phyloP scores from a whole-genome alignment of 1,140 invertebrate species.

The Mesaphorura yosii region DNA sequence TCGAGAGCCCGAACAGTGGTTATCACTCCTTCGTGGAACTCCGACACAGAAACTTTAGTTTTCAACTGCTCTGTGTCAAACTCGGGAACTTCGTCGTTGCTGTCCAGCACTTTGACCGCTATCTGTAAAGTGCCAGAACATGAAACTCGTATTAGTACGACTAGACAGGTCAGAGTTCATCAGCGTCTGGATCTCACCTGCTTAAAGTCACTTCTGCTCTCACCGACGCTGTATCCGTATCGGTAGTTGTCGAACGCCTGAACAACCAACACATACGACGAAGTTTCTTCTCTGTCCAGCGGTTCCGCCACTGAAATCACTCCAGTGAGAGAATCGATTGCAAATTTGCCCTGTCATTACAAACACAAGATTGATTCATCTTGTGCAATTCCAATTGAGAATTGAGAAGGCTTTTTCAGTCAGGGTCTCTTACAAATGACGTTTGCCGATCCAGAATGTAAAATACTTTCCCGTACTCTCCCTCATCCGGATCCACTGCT shows the following conservation, averaged over 20 bases:
- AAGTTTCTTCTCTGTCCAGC: slow-evolving; percentile 68
- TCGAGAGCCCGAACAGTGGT: slow-evolving; percentile 62
- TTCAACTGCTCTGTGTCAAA: slow-evolving; percentile 38
- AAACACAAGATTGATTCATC: slow-evolving; percentile 20
- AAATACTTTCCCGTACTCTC: slow-evolving; percentile 79
- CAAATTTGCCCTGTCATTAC: slow-evolving; percentile 64
- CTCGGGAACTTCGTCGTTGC: slow-evolving; percentile 20
- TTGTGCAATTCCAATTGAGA: too few relatives aligned
- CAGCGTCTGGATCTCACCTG: too few relatives aligned
- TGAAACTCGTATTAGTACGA: too few relatives aligned
- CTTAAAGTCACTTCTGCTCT: slow-evolving; percentile 82
- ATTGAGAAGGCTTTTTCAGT: slow-evolving; percentile 6
- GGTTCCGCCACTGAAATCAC: slow-evolving; percentile 57
- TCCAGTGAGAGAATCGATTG: slow-evolving; percentile 73
- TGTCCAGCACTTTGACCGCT: slow-evolving; percentile 12
- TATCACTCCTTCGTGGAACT: slow-evolving; percentile 76
- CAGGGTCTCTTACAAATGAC: slow-evolving; percentile 51
- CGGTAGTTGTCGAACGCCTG: slow-evolving; percentile 93
- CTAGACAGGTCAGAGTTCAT: too few relatives aligned
- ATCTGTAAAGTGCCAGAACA: too few relatives aligned
- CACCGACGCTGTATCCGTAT: slow-evolving; percentile 75
- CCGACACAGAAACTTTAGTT: slow-evolving; percentile 63
- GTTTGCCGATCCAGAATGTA: slow-evolving; percentile 74
- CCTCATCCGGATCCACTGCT: slow-evolving; percentile 72
- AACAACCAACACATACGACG: slow-evolving; percentile 65